Evolutionary conservation across 2,888 invertebrate species (phyloP), one percentile per base, ranked within the genome.

Genomic region (Metalampra italica): DNA sequence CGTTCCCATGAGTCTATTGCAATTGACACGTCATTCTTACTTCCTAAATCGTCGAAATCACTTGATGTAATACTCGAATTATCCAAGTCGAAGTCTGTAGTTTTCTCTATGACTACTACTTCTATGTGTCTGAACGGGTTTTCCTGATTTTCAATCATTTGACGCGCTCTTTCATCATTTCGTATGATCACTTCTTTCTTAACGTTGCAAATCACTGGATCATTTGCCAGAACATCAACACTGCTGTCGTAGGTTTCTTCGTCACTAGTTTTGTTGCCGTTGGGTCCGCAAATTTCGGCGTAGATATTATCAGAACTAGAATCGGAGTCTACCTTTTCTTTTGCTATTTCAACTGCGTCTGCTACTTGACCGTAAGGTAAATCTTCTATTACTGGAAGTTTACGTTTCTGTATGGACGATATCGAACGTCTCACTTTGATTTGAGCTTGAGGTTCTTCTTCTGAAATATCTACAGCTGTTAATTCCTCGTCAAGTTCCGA

Each of bases 291-390:
- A 51, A 94, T 93, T 76, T 94, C 93, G 45, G 93, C 93, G 67
- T 93, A 94, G 61, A 94, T 93, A 62, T 93, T 93, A 64, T 93
- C 93, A 32, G 85, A 86, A 55, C 79, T 80, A 3, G 82, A 70
- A 54, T 89, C 89, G 0, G 83, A 81, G 55, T 87, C 85, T 34
- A 77, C 60, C 47, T 71, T 81, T 65, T 92, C 90, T 57, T 83
- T 82, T 60, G 83, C 85, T 4, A 79, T 64, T 43, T 79, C 71
- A 7, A 93, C 89, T 9, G 93, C 93, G 56, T 94, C 93, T 7
- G 92, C 92, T 5, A 93, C 93, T 78, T 93, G 92, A 9, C 93
- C 93, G 56, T 94, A 94, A 1, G 93, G 93, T 30, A 93, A 73
- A 69, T 93, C 93, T 73, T 93, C 93, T 45, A 91, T 91, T 4